phyloP scores from a whole-genome alignment of 1,140 invertebrate genomes.

The Battus philenor region DNA sequence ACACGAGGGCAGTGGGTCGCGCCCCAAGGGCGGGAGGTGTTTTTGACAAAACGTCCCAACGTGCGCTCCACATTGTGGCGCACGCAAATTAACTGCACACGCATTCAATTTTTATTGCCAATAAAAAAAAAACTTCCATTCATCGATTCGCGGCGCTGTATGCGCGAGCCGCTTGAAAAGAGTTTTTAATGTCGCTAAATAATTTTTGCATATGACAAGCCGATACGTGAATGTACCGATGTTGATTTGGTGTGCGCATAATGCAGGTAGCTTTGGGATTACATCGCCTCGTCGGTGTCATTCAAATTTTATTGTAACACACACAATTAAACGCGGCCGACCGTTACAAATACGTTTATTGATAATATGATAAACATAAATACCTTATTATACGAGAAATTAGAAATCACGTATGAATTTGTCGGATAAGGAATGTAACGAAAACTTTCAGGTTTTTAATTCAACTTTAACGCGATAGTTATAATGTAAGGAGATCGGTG shows the following conservation, averaged over 20 bases:
- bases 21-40: conserved; percentile 48
- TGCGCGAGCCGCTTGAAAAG: conserved; percentile 56
- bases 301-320: conserved; percentile 54
- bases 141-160: conserved; percentile 51
- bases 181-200: conserved; percentile 65
- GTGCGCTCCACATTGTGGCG: conserved; percentile 53
- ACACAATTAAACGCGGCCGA: conserved; percentile 54
- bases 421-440: no score
- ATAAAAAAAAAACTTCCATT: conserved; percentile 61
- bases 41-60: conserved; percentile 40
- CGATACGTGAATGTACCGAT: conserved; percentile 26
- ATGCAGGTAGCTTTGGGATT: conserved; percentile 53
- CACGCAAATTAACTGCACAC: conserved; percentile 66
- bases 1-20: conserved; percentile 62
- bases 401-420: no score
- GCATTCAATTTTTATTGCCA: conserved; percentile 65
- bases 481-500: no score
- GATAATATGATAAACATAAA: conserved; percentile 44
- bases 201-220: conserved; percentile 70
- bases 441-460: no score
- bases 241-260: conserved; percentile 49
- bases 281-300: conserved; percentile 43
- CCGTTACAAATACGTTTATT: conserved; percentile 66
- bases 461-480: no score
- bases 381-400: conserved; percentile 28